These are phyloP conservation scores for Labrus mixtus DNA, from an alignment of 2,113 vertebrate species.

Conservation along the genomic window DNA sequence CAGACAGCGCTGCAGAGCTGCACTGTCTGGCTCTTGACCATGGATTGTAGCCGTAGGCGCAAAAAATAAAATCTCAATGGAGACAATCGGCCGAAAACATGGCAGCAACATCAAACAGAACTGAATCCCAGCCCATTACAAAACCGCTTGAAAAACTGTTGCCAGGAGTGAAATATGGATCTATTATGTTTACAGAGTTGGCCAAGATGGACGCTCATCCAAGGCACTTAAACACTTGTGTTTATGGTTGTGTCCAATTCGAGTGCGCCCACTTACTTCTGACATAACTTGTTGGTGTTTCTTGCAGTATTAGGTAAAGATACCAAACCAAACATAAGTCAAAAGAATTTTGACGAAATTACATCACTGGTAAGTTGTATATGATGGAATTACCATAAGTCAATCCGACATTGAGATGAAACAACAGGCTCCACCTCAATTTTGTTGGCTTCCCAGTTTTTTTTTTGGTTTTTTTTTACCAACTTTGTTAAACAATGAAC, in stretches of 20 bases:
- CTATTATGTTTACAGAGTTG: constrained; percentile 47
- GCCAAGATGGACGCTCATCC: constrained; percentile 28
- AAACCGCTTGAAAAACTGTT: constrained; percentile 26
- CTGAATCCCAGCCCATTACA: constrained; percentile 26
- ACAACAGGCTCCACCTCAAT: no score
- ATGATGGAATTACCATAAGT: no score
- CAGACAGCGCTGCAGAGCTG: constrained; percentile 28
- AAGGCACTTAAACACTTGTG: neutral
- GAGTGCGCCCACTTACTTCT: neutral
- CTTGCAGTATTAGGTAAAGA: no score
- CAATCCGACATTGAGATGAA: no score
- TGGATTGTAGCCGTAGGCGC: constrained; percentile 42
- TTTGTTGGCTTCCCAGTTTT: no score
- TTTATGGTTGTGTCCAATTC: neutral
- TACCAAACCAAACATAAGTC: no score
- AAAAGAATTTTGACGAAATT: no score
- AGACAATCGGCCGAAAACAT: constrained; percentile 47
- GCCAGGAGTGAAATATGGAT: constrained; percentile 57
- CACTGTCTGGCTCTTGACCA: constrained; percentile 59
- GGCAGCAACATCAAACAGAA: constrained; percentile 61
- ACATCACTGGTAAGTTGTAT: no score
- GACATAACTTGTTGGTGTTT: neutral
- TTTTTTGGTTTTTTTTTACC: no score
- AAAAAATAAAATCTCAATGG: constrained; percentile 46
- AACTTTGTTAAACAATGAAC: no score